Base-by-base conservation (phyloP, 2,113 vertebrate species). In the Ancistrus triradiatus region DNA sequence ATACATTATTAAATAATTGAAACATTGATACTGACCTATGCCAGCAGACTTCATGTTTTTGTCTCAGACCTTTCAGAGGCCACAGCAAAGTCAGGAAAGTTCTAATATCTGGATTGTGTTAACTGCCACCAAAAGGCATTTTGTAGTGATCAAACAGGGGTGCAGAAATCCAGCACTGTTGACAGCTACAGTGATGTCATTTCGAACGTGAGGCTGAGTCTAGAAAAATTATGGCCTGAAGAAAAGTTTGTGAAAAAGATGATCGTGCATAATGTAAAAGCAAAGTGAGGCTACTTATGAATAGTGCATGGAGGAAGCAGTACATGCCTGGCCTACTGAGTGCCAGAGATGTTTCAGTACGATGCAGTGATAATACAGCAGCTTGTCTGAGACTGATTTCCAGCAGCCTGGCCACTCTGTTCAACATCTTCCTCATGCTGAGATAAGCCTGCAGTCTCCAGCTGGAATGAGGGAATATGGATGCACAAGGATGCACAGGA, bases 261-360 rank as follows among this genome's bases (percentile, higher is more conserved):
- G 35, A 60, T 9, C 22, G 21, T 65, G 61, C 56, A 61, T 74
- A 60, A 66, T 61, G 67, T n/a, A 74, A 28, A 43, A 21, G 24
- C 8, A 5, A 42, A 33, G 25, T 18, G 15, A 17, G 55, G 42
- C 50, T 17, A 15, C 15, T 57, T 17, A 58, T 25, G 44, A 66
- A 59, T 52, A 62, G 24, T 70, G 28, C 21, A 49, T 66, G 38
- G 19, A 59, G 24, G 5, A 64, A n/a, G 25, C 17, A 37, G 42
- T 19, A 42, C 62, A 55, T 35, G 62, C 22, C 46, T 17, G 18
- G 59, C 50, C n/a, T 40, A 27, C 42, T 7, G 55, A 67, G 63
- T 24, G 14, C 27, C 25, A 47, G 38, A 67, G 44, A 57, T 37
- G 10, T 15, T 50, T 22, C 42, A 40, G 35, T 37, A 47, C 4